These are phyloP conservation scores for Mesitornis unicolor DNA, from an alignment of 2,113 vertebrate genomes.

Conservation along the genomic window DNA sequence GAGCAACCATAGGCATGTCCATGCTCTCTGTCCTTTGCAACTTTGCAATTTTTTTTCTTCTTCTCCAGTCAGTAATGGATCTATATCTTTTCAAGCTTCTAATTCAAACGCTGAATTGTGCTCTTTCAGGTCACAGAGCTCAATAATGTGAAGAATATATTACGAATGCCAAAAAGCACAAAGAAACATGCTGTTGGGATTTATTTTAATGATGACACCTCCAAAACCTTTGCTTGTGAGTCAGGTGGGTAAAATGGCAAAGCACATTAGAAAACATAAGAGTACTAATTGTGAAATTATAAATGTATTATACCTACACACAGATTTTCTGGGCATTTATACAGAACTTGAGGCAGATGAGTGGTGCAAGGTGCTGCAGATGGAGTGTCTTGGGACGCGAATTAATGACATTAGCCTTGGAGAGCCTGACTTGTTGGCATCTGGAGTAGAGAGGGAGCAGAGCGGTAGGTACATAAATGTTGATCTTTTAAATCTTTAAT, in stretches of 20 bases:
- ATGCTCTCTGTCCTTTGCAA: no score
- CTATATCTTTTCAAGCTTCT: neutral
- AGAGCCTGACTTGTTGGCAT: conserved; percentile 82
- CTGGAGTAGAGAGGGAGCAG: conserved; percentile 82
- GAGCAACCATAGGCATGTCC: neutral
- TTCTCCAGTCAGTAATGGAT: neutral
- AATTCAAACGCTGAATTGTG: neutral
- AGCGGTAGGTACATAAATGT: conserved; percentile 74
- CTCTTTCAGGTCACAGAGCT: conserved; percentile 81
- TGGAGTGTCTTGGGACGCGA: conserved; percentile 78
- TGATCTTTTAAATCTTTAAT: neutral
- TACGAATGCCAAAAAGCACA: conserved; percentile 75
- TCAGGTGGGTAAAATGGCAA: conserved; percentile 73
- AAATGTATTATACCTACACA: neutral
- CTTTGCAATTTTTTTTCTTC: neutral
- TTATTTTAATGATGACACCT: conserved; percentile 80
- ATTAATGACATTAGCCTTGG: conserved; percentile 79
- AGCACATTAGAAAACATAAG: neutral
- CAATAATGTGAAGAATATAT: conserved; percentile 76
- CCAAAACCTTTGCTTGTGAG: conserved; percentile 83
- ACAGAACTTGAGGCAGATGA: conserved; percentile 84
- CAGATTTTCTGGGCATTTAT: conserved; percentile 44
- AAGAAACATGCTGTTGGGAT: conserved; percentile 82
- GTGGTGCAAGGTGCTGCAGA: conserved; percentile 84
- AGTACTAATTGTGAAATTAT: neutral